phyloP scores from a whole-genome alignment of 2,797 vertebrate species.

The Cichlasoma orientale region DNA sequence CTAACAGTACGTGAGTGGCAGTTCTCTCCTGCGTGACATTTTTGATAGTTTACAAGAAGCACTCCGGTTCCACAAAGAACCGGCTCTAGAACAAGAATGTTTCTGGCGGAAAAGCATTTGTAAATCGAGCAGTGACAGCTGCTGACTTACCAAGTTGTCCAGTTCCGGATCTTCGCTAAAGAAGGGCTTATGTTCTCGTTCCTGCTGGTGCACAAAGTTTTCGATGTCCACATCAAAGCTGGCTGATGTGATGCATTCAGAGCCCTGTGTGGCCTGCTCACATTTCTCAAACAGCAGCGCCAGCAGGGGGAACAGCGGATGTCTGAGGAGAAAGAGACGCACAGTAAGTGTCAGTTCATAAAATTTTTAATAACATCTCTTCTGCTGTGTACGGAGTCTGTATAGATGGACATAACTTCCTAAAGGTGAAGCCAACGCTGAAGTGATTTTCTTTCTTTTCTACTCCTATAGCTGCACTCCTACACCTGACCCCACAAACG shows the following conservation, averaged over 20 bases:
- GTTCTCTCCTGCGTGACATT: too few species aligned
- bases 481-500: background rate
- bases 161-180: conserved; percentile 98
- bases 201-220: conserved; percentile 98
- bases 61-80: too few species aligned
- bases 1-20: too few species aligned
- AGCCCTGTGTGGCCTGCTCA: conserved; percentile 97
- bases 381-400: background rate
- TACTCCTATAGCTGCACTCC: background rate
- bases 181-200: conserved; percentile 97
- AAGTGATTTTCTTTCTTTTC: background rate
- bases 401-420: background rate
- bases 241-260: conserved; percentile 97
- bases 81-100: too few species aligned
- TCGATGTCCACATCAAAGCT: conserved; percentile 99
- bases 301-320: conserved; percentile 94
- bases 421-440: background rate
- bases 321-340: conserved; percentile 75
- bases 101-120: too few species aligned
- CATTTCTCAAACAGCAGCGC: conserved; percentile 97
- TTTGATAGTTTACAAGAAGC: too few species aligned
- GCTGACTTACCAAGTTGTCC: conserved; percentile 91
- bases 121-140: too few species aligned
- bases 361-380: background rate
- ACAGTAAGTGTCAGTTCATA: background rate